Conservation (phyloP, 2,797 vertebrate species). For the Cryptoprocta ferox region DNA sequence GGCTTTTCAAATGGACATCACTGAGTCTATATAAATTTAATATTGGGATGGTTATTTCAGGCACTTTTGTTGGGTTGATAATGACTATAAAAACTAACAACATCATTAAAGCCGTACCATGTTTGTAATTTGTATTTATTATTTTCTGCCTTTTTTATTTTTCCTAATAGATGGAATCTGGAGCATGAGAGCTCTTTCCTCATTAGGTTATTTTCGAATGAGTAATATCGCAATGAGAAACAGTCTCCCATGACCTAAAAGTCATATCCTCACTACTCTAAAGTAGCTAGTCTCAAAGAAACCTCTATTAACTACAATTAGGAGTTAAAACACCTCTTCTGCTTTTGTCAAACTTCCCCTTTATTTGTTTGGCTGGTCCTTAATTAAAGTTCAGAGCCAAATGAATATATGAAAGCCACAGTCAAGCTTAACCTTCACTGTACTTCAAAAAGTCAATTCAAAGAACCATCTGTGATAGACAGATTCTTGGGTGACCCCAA, state of each 20-base stretch:
- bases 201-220: constrained; percentile 9
- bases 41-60: not conserved
- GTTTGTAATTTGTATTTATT: not conserved
- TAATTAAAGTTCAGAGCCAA: not conserved
- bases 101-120: not conserved
- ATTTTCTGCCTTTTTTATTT: not conserved
- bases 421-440: not conserved
- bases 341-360: not conserved
- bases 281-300: not conserved
- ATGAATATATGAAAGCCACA: not conserved
- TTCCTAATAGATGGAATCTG: not conserved
- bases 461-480: not conserved
- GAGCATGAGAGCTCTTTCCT: not conserved
- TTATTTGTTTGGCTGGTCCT: not conserved
- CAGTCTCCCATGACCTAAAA: not conserved
- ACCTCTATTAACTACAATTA: not conserved
- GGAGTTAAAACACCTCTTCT: not conserved
- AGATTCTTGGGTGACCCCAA: not conserved
- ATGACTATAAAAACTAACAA: not conserved
- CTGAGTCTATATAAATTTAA: not conserved
- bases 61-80: not conserved
- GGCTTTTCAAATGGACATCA: constrained; percentile 1
- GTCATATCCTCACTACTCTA: not conserved
- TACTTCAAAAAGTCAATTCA: not conserved
- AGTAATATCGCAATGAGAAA: not conserved